Base-by-base conservation (phyloP, 2,113 vertebrate genomes). In the Noturus placidus region DNA sequence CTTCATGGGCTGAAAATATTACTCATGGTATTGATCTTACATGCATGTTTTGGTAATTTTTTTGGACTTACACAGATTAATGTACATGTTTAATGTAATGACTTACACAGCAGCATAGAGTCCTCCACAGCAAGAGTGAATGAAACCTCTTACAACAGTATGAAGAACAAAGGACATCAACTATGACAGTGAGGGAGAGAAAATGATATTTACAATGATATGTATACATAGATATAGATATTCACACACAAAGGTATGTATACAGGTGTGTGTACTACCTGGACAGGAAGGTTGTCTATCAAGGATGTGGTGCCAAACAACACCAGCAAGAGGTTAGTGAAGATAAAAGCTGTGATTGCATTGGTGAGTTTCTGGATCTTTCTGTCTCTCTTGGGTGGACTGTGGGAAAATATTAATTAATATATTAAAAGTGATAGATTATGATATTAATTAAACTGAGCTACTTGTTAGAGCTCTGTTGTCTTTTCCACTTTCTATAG, bases 331-430 rank as follows among this genome's bases (percentile, higher is more conserved):
- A 96, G 0, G 87, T 97, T 97, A 87, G 97, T 97, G 88, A 97
- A 94, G 85, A 93, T 92, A 91, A 97, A 97, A 42, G 97, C 96
- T 35, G 93, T 93, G 88, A 96, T 95, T 92, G 96, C 95, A 14
- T 97, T 97, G 88, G 94, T 96, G 90, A 97, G 87, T 91, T 97
- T 97, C 90, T 97, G 97, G 91, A 96, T 92, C 89, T 95, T 97
- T 84, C 89, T 83, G 90, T 95, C 94, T 86, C 96, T 95, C 86
- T 92, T 56, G 70, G 93, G 83, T 67, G 90, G 70, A 35, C 94
- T 95, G 86, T 82, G 70, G 20, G 19, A 35, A 65, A 79, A 42
- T 50, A 61, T 10, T 50, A 5, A 50, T 27, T 27, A 82, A 61
- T 27, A 59, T 59, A 42, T 61, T 82, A 59, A 20, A 22, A 35